Evolutionary conservation across 2,888 invertebrate species (phyloP), one percentile per base, ranked within the genome.

Genomic region (Drosophila fungiperda): DNA sequence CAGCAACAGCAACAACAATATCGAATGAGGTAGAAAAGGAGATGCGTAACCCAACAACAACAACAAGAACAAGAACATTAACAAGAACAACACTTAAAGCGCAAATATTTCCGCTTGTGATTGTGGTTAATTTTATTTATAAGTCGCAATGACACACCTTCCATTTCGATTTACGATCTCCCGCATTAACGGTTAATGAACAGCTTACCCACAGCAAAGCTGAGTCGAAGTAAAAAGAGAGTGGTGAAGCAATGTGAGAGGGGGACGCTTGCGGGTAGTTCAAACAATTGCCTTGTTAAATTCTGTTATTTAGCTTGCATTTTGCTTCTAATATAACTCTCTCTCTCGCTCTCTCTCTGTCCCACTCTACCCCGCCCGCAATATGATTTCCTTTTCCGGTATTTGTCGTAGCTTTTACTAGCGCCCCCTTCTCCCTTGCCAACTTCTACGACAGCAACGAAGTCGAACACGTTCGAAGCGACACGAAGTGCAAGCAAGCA

Each of bases 81-180:
- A 29, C 29, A 57, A 57, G 32, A 42, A 57, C 40, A 42, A 70
- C 45, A 45, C 53, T 68, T 73, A 62, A 80, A 78, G 80, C 68
- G 80, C 78, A 83, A 90, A 87, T 87, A 90, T 87, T 90, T 90
- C 86, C 90, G 86, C 83, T 80, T 72, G 73, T 68, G 72, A 68
- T 76, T 74, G 80, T 78, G 85, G 83, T 90, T 83, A 90, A 89
- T 89, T 89, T 90, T 89, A 89, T 89, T 89, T 89, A 89, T 90
- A 88, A 90, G 89, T 89, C 73, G 70, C 62, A 73, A 70, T 83
- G 90, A 88, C 88, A 89, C 88, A 89, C 88, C 88, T 90, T 89
- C 78, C 73, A 78, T 65, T 75, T 76, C 87, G 89, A 84, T 84
- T 84, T 84, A 84, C 83, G 89, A 87, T 74, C 76, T 66, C 50